A percentile compares a stretch with the other conserved stretches of the same genome.
Evolutionary conservation across 2,888 invertebrate species (phyloP).

Genomic region (Melolontha melolontha): DNA sequence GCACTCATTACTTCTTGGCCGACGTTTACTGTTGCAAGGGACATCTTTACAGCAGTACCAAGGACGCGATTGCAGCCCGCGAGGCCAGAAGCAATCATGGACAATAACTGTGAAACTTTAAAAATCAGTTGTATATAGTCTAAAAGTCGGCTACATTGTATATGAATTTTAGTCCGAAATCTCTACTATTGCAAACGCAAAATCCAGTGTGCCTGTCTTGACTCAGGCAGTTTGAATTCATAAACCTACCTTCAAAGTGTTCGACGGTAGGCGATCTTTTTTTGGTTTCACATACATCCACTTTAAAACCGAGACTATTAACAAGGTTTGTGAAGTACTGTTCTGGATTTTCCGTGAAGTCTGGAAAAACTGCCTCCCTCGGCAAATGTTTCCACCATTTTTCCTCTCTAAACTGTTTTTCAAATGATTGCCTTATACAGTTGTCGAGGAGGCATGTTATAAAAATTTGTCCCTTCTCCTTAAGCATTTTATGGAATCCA

Average conservation of each 20-base stretch:
- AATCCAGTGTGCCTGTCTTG: too few relatives aligned
- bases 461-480: slow-evolving; percentile 9
- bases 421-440: background rate
- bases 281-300: background rate
- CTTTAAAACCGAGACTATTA: slow-evolving; percentile 6
- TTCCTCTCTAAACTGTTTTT: background rate
- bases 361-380: background rate
- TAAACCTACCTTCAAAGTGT: slow-evolving; percentile 1
- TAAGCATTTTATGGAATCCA: slow-evolving; percentile 1
- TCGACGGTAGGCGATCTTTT: background rate
- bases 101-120: too few relatives aligned
- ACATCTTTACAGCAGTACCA: too few relatives aligned
- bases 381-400: slow-evolving; percentile 7
- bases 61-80: too few relatives aligned
- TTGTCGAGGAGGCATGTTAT: background rate
- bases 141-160: too few relatives aligned
- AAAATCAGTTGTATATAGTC: too few relatives aligned
- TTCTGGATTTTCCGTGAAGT: slow-evolving; percentile 6
- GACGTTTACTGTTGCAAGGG: too few relatives aligned
- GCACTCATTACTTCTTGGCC: too few relatives aligned
- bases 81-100: too few relatives aligned
- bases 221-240: too few relatives aligned
- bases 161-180: too few relatives aligned
- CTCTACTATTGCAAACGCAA: too few relatives aligned
- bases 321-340: background rate